Base-by-base conservation (phyloP, 2,113 vertebrate species). In the Lepidothrix coronata region DNA sequence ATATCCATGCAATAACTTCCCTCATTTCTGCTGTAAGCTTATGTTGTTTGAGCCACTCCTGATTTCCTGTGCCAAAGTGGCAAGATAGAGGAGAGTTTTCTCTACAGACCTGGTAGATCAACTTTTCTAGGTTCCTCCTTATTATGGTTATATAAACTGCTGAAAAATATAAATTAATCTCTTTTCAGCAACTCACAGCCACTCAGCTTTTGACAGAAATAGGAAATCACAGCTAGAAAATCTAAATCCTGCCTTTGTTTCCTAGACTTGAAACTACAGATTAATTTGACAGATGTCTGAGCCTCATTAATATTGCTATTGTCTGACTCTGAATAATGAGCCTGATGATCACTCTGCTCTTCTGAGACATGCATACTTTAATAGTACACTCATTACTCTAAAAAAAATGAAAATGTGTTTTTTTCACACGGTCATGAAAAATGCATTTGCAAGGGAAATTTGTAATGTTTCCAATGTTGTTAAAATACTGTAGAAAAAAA, bases 271-370 rank as follows among this genome's bases (percentile, higher is more conserved):
- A 65, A 85, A 83, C 85, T 91, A 22, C 55, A 91, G 68, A 95
- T 92, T 91, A 88, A 95, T 87, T 91, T 63, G 91, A 91, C 76
- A 95, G 80, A 91, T 84, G 76, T 91, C 72, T 87, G 89, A 95
- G 19, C 86, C 80, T 95, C 93, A 82, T 93, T 92, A 92, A 95
- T 89, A 92, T 91, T 95, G 65, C 76, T 41, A 48, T 84, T 93
- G 84, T 93, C 80, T 92, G 54, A 24, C 86, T 93, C 89, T 72
- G 83, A 87, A 91, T 84, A 95, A 93, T 51, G 85, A 84, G 39
- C 70, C 57, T 67, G 61, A 81, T 92, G 80, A 86, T 88, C 72
- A 35, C 54, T 22, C 9, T 9, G 21, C 68, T 86, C 93, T 79
- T 95, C 31, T 22, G 68, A 74, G 83, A 91, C 76, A 61, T 2